These are phyloP conservation scores for Acanthococcus lagerstroemiae DNA, from an alignment of 2,888 invertebrate species.

Conservation along the genomic window DNA sequence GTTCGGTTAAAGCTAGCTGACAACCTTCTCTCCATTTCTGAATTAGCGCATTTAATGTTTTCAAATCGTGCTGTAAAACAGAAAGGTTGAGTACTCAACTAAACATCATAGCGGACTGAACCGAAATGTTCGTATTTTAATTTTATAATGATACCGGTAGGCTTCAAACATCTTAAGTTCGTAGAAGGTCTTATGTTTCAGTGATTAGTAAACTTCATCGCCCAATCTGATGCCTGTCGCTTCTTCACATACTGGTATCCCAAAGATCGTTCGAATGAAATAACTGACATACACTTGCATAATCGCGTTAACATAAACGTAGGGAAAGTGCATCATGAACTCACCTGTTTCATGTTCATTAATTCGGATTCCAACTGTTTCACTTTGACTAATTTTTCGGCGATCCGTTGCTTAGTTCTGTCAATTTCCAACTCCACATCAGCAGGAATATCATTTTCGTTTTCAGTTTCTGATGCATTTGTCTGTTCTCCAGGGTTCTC, in stretches of 20 bases:
- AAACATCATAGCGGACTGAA: not conserved
- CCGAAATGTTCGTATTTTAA: not conserved
- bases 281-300: no score
- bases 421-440: not conserved
- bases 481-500: not conserved
- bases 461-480: no score
- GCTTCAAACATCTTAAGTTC: not conserved
- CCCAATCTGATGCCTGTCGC: no score
- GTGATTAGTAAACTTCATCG: no score
- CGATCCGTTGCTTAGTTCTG: not conserved
- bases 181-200: not conserved
- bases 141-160: not conserved
- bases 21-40: constrained; percentile 31
- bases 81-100: not conserved
- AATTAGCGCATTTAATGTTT: constrained; percentile 15
- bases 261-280: no score
- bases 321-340: not conserved
- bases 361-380: constrained; percentile 10
- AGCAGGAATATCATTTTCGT: not conserved
- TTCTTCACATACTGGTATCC: no score
- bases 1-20: constrained; percentile 30
- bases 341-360: constrained; percentile 31
- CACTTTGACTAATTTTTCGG: constrained; percentile 13
- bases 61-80: constrained; percentile 27
- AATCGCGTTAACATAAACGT: not conserved